Base-by-base conservation (phyloP, 1,140 invertebrate genomes). In the Sminthurides bifidus region DNA sequence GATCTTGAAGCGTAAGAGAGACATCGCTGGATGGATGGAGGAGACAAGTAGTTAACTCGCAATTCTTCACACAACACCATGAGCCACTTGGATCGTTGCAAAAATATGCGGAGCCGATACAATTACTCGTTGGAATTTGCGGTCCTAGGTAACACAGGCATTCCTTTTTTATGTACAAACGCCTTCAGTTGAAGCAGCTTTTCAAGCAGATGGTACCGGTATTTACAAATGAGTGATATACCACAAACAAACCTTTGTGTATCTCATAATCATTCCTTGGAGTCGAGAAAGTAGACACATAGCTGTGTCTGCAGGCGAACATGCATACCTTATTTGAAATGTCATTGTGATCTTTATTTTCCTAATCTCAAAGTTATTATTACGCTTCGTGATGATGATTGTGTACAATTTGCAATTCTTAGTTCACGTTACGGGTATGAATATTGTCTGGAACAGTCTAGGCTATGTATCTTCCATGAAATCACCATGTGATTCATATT, bases 191-290 rank as follows among this genome's bases (percentile, higher is more conserved):
- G n/a, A n/a, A n/a, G n/a, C 33, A n/a, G 33, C n/a, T 35, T 35
- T 35, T 35, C 8, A 35, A 35, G n/a, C n/a, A 10, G 33, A 35
- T 35, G n/a, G 33, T 35, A 8, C 8, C 8, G 8, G 8, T 35
- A 35, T 10, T 35, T 35, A n/a, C 8, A n/a, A 35, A 10, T 35
- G n/a, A 35, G 8, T 35, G n/a, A 35, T 35, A 10, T 10, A 27
- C 30, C 14, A 45, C 29, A 24, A 21, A 24, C 6, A 31, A 5
- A 33, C 35, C 31, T 33, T 17, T 33, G 14, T 49, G 17, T 49
- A 49, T 49, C 46, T 49, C 29, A 49, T 31, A 31, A 49, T 29
- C 46, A 49, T 49, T 49, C 46, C 46, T 49, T 43, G 10, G 46
- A 49, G 46, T 49, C 46, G 46, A 21, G 46, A 49, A 6, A 33